Evolutionary conservation across 2,888 invertebrate species (phyloP).

Genomic region (Allacma fusca): DNA sequence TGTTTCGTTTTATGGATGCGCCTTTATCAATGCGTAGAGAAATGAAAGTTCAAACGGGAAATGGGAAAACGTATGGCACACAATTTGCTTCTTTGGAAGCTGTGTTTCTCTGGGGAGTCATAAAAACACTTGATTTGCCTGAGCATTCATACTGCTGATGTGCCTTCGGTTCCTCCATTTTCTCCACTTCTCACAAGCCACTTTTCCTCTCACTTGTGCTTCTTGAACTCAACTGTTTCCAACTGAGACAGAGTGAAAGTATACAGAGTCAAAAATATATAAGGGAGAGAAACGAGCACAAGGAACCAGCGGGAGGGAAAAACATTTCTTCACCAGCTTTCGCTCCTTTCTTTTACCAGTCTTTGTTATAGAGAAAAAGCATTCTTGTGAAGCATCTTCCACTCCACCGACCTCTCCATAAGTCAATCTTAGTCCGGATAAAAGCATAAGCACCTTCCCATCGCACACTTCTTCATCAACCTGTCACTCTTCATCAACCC

Average conservation of each 20-base stretch:
- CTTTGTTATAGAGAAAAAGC: no score
- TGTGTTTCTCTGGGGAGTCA: conserved; percentile 59
- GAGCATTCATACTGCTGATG: conserved; percentile 56
- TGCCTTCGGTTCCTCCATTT: conserved; percentile 34
- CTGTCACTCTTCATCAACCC: no score
- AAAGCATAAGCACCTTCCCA: no score
- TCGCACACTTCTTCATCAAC: no score
- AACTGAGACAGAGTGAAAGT: no score
- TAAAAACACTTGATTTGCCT: conserved; percentile 62
- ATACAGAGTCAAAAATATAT: no score
- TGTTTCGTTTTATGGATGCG: conserved; percentile 57
- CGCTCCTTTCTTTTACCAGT: no score
- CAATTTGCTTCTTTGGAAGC: conserved; percentile 60
- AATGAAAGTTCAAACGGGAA: conserved; percentile 60
- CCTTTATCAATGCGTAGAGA: conserved; percentile 56
- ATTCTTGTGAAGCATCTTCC: no score
- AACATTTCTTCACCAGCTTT: no score
- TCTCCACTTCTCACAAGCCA: conserved; percentile 28
- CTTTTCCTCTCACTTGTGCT: not conserved
- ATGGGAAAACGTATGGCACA: conserved; percentile 60
- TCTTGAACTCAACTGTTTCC: not conserved
- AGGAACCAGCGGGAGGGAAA: conserved; percentile 14
- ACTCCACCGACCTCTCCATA: conserved; percentile 45
- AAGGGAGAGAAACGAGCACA: no score
- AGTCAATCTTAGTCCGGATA: conserved; percentile 55